These are phyloP conservation scores for Scaptomyza parva DNA, from an alignment of 2,888 invertebrate genomes.

Conservation along the genomic window DNA sequence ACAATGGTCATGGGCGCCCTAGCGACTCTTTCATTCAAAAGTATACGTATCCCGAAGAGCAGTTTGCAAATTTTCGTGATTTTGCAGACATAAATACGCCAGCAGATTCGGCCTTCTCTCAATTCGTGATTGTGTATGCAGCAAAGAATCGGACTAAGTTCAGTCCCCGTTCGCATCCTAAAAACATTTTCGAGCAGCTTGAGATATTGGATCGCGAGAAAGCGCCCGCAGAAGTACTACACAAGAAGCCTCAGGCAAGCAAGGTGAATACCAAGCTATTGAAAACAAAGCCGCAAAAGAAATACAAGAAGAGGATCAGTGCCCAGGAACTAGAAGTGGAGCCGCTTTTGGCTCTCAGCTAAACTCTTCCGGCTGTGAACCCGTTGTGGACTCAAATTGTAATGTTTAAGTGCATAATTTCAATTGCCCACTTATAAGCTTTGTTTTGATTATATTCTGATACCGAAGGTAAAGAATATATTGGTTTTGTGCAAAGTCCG, in stretches of 20 bases:
- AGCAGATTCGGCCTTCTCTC: conserved; percentile 92
- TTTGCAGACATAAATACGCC: conserved; percentile 96
- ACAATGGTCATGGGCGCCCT: conserved; percentile 90
- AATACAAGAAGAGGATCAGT: conserved; percentile 85
- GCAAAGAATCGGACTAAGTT: conserved; percentile 90
- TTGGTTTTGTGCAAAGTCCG: too few relatives aligned
- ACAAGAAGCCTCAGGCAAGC: conserved; percentile 83
- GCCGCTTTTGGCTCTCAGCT: conserved; percentile 84
- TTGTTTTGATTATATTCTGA: conserved; percentile 44
- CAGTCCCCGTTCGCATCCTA: conserved; percentile 86
- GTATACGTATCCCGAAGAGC: conserved; percentile 91
- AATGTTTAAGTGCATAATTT: conserved; percentile 30
- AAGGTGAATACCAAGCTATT: conserved; percentile 89
- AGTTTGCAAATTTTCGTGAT: conserved; percentile 95
- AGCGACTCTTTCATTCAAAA: conserved; percentile 88
- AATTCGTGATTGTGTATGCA: conserved; percentile 93
- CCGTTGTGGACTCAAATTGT: not conserved
- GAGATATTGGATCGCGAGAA: conserved; percentile 89
- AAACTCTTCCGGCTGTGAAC: conserved; percentile 71
- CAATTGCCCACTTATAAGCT: conserved; percentile 19
- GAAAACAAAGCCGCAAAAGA: conserved; percentile 86
- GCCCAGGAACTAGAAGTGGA: conserved; percentile 83
- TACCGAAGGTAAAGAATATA: too few relatives aligned
- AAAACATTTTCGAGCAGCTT: conserved; percentile 93
- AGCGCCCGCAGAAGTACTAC: conserved; percentile 76